phyloP scores from a whole-genome alignment of 2,888 invertebrate genomes.

The Cordilura impudica region DNA sequence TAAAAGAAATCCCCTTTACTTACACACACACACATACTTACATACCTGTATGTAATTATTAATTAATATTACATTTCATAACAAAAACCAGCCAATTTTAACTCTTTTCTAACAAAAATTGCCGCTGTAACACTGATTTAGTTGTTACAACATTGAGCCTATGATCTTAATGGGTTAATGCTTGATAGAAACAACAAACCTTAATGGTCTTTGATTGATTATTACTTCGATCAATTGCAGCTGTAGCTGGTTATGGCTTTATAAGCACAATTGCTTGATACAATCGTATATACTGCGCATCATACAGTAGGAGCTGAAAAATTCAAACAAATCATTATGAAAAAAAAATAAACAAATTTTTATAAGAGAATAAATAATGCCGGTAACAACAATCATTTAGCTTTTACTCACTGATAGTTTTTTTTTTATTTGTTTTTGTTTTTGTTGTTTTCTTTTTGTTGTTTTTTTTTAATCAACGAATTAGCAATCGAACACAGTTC shows the following conservation, averaged over 20 bases:
- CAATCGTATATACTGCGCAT: not conserved
- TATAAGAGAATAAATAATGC: slow-evolving; percentile 52
- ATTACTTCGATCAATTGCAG: not conserved
- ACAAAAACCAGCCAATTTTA: not conserved
- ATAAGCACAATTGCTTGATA: not conserved
- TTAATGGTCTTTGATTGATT: not conserved
- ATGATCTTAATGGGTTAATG: not conserved
- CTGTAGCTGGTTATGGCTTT: not conserved
- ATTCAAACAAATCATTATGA: not conserved
- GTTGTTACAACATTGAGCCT: not conserved
- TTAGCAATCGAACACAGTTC: slow-evolving; percentile 50
- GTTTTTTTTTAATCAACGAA: not conserved
- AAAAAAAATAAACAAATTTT: slow-evolving; percentile 12
- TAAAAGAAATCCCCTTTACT: not conserved
- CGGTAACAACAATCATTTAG: slow-evolving; percentile 52
- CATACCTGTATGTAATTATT: too few relatives aligned
- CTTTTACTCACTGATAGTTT: slow-evolving; percentile 39
- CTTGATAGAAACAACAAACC: not conserved
- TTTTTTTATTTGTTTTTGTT: slow-evolving; percentile 3
- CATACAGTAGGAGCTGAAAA: not conserved
- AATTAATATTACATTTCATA: not conserved
- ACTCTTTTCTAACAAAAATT: not conserved
- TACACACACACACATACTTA: not conserved
- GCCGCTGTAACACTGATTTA: not conserved
- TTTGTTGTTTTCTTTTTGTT: not conserved